These are phyloP conservation scores for Hepsetus odoe DNA, from an alignment of 2,113 vertebrate species.

Conservation along the genomic window DNA sequence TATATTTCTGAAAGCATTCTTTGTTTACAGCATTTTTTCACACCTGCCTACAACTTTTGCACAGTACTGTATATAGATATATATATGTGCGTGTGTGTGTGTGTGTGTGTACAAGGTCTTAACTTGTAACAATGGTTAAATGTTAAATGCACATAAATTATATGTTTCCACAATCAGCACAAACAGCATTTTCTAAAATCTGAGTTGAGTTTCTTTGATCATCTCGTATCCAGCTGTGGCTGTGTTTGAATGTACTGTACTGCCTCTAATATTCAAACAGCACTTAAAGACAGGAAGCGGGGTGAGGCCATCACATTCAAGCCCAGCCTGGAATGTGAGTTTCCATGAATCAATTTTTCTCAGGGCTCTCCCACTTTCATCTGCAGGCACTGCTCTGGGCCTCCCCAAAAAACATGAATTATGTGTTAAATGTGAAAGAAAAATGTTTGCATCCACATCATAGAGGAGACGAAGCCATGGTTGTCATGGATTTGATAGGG, in stretches of 20 bases:
- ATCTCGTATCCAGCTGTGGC: slow-evolving; percentile 26
- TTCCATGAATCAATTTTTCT: slow-evolving; percentile 49
- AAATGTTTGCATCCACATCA: slow-evolving; percentile 42
- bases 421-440: slow-evolving; percentile 27
- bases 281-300: slow-evolving; percentile 48
- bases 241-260: slow-evolving; percentile 25
- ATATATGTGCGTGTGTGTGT: no score
- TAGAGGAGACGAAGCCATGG: slow-evolving; percentile 23
- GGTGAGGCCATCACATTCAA: slow-evolving; percentile 35
- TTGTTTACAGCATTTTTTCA: no score
- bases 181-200: slow-evolving; percentile 8
- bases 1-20: no score
- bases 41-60: no score
- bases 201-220: slow-evolving; percentile 41
- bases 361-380: slow-evolving; percentile 25
- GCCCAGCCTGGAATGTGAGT: slow-evolving; percentile 45
- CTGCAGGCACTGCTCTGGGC: slow-evolving; percentile 21
- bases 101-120: no score
- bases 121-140: no score
- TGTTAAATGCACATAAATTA: neutral
- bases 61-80: no score
- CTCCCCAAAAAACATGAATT: slow-evolving; percentile 37
- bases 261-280: slow-evolving; percentile 31
- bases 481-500: slow-evolving; percentile 47
- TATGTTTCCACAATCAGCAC: neutral